Conservation (phyloP, 2,888 invertebrate species). For the Xiphydria camelus region DNA sequence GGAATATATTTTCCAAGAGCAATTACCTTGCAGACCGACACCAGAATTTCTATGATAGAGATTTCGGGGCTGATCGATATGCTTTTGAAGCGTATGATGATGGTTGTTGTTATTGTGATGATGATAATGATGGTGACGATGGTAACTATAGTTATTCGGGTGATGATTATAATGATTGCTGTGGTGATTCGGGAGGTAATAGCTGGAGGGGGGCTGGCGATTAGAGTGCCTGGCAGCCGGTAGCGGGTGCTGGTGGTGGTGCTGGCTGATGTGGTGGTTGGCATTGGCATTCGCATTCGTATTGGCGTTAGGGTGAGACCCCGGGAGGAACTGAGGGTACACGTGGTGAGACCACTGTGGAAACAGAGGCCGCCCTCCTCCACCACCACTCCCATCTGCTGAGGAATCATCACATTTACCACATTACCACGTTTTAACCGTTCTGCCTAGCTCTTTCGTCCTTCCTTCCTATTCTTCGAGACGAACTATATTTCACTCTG, state of each 20-base stretch:
- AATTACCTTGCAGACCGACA: constrained; percentile 65
- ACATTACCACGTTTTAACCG: constrained; percentile 45
- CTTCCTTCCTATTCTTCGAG: constrained; percentile 16
- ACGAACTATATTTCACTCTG: too few species aligned
- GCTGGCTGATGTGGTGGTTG: constrained; percentile 59
- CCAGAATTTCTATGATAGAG: constrained; percentile 66
- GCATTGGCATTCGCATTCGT: constrained; percentile 58
- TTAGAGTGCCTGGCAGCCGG: constrained; percentile 60
- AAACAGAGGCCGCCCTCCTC: constrained; percentile 80
- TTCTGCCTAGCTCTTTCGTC: background rate
- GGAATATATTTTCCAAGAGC: constrained; percentile 25
- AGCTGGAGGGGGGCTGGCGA: constrained; percentile 56
- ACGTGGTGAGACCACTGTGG: constrained; percentile 96
- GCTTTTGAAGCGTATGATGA: constrained; percentile 61
- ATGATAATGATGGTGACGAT: constrained; percentile 65
- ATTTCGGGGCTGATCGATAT: constrained; percentile 60
- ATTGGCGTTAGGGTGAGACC: constrained; percentile 77
- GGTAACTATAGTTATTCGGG: constrained; percentile 65
- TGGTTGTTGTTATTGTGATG: constrained; percentile 62
- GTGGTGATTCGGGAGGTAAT: constrained; percentile 62
- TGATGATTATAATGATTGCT: constrained; percentile 61
- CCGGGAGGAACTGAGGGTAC: constrained; percentile 91
- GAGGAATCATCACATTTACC: constrained; percentile 52
- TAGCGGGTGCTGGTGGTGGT: constrained; percentile 61
- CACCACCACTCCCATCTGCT: constrained; percentile 57